Evolutionary conservation across 2,797 vertebrate species (phyloP).

Genomic region (Enteromius afrohamiltoni): DNA sequence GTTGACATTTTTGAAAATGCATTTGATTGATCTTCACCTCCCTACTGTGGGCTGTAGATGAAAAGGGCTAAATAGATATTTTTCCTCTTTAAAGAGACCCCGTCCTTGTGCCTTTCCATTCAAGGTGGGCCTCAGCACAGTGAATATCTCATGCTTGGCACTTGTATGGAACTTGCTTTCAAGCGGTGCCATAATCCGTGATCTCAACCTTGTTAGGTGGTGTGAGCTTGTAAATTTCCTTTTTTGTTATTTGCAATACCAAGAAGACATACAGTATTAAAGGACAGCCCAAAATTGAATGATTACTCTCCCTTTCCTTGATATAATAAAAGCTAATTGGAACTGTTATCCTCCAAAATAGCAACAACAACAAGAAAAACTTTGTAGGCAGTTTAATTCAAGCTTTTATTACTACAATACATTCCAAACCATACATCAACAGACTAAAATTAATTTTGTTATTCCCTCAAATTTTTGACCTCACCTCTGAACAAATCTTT

Average conservation of each 20-base stretch:
- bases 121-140: conserved; percentile 8
- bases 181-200: conserved; percentile 19
- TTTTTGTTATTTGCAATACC: not conserved
- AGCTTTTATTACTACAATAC: no score
- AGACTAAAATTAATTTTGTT: not conserved
- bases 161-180: conserved; percentile 35
- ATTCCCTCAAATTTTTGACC: not conserved
- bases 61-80: conserved; percentile 62
- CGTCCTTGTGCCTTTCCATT: conserved; percentile 34
- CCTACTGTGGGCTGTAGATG: conserved; percentile 65
- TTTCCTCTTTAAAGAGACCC: conserved; percentile 30
- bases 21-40: conserved; percentile 70
- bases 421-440: not conserved
- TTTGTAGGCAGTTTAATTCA: no score
- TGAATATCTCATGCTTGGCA: conserved; percentile 11
- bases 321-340: not conserved
- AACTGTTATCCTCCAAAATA: not conserved
- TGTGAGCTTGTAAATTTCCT: not conserved
- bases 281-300: not conserved
- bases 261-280: not conserved
- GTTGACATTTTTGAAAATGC: conserved; percentile 78
- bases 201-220: conserved; percentile 34
- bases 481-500: not conserved
- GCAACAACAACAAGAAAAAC: no score
- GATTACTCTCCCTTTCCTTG: not conserved